These are phyloP conservation scores for Melitaea athalia DNA, from an alignment of 2,888 invertebrate genomes.

Conservation along the genomic window DNA sequence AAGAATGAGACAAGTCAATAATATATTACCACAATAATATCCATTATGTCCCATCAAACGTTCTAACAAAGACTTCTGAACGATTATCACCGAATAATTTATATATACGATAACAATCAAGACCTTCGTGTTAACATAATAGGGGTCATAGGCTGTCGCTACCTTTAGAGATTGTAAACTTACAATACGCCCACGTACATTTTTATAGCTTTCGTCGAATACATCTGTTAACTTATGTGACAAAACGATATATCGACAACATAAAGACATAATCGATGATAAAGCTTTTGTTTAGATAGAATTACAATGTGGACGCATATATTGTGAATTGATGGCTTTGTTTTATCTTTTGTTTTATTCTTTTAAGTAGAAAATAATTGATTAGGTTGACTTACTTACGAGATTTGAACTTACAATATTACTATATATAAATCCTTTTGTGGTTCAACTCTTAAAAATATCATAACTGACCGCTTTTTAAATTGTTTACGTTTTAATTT, in stretches of 20 bases:
- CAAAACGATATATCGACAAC: background rate
- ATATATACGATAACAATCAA: constrained; percentile 16
- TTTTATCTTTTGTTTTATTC: background rate
- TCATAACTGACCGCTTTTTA: too few relatives aligned
- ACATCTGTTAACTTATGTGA: background rate
- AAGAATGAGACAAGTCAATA: constrained; percentile 10
- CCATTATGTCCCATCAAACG: constrained; percentile 24
- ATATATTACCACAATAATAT: constrained; percentile 25
- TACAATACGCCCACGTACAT: background rate
- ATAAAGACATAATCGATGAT: background rate
- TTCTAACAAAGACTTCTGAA: constrained; percentile 19
- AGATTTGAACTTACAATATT: too few relatives aligned
- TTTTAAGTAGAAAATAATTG: too few relatives aligned
- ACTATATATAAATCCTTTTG: too few relatives aligned
- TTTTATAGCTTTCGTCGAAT: background rate
- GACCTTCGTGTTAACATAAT: constrained; percentile 21
- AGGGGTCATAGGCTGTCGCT: constrained; percentile 18
- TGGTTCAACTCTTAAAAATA: too few relatives aligned
- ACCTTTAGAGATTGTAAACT: background rate
- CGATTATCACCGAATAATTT: constrained; percentile 22
- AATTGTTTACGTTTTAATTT: too few relatives aligned
- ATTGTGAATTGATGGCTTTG: background rate
- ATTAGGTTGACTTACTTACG: too few relatives aligned
- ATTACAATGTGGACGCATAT: background rate
- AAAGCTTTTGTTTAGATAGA: background rate